A percentile compares a stretch with the other conserved stretches of the same genome.
These are phyloP conservation scores for Steinernema hermaphroditum DNA, from an alignment of 2,888 invertebrate genomes.

Conservation along the genomic window DNA sequence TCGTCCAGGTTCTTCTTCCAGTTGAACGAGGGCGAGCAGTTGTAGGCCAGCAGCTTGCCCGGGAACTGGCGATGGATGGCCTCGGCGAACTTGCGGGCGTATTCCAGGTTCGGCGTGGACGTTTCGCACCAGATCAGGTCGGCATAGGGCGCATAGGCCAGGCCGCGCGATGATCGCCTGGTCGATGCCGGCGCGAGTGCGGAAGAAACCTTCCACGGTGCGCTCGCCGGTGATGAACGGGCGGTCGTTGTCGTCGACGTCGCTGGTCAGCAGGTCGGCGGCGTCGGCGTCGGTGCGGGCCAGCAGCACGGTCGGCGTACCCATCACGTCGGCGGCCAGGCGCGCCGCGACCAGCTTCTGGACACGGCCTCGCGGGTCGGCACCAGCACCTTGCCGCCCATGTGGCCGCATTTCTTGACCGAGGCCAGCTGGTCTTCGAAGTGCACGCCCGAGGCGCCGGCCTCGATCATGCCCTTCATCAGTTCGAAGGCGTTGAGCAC, in stretches of 20 bases:
- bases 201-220: conserved; percentile 67
- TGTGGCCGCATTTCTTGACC: conserved; percentile 68
- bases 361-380: conserved; percentile 66
- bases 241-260: conserved; percentile 67
- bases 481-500: conserved; percentile 67
- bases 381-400: conserved; percentile 66
- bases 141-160: conserved; percentile 64
- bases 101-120: conserved; percentile 65
- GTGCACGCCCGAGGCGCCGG: conserved; percentile 66
- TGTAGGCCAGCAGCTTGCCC: conserved; percentile 66
- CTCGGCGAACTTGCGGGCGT: conserved; percentile 66
- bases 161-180: too few species aligned
- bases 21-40: conserved; percentile 67
- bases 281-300: conserved; percentile 68
- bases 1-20: conserved; percentile 67
- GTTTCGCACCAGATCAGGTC: conserved; percentile 68
- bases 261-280: conserved; percentile 66
- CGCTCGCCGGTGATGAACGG: too few species aligned
- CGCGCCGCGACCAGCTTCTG: conserved; percentile 68
- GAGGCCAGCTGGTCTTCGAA: conserved; percentile 68
- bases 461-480: conserved; percentile 67
- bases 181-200: too few species aligned
- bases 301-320: conserved; percentile 67
- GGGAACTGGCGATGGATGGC: conserved; percentile 63
- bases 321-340: conserved; percentile 67